Evolutionary conservation across 1,140 invertebrate genomes (phyloP).

Genomic region (Calliopsis andreniformis): DNA sequence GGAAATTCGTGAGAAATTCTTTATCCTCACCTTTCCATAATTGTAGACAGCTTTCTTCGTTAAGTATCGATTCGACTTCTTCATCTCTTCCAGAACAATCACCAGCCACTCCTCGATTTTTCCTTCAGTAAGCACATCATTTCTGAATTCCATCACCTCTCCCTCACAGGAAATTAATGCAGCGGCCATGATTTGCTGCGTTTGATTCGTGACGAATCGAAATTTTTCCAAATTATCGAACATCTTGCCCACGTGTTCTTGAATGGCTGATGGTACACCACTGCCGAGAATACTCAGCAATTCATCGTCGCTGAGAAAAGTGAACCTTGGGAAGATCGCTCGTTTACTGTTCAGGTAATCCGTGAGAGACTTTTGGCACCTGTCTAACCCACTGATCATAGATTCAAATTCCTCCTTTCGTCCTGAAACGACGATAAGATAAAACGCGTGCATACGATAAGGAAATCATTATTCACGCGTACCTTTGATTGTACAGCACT

Average conservation of each 20-base stretch:
- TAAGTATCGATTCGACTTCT: constrained; percentile 89
- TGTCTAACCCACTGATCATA: constrained; percentile 89
- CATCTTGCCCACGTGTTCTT: constrained; percentile 97
- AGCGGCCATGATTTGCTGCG: constrained; percentile 84
- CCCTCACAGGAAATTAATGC: constrained; percentile 93
- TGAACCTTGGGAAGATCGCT: constrained; percentile 93
- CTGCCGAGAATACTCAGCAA: constrained; percentile 94
- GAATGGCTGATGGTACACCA: constrained; percentile 89
- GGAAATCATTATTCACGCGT: neutral
- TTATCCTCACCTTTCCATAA: constrained; percentile 88
- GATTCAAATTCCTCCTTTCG: constrained; percentile 88
- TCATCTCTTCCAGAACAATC: constrained; percentile 91
- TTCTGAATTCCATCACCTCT: constrained; percentile 92
- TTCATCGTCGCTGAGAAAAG: constrained; percentile 96
- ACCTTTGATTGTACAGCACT: constrained; percentile 86
- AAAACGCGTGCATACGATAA: too few species aligned
- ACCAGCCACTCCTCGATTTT: constrained; percentile 96
- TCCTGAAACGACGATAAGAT: constrained; percentile 77
- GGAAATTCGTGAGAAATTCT: too few species aligned
- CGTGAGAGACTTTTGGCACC: constrained; percentile 94
- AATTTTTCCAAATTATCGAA: constrained; percentile 93
- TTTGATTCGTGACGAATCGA: constrained; percentile 84
- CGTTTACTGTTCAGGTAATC: constrained; percentile 94
- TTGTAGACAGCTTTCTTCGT: constrained; percentile 94
- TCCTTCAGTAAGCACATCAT: constrained; percentile 82